Evolutionary conservation across 2,113 vertebrate species (phyloP).

Genomic region (Cephalopholis sonnerati): DNA sequence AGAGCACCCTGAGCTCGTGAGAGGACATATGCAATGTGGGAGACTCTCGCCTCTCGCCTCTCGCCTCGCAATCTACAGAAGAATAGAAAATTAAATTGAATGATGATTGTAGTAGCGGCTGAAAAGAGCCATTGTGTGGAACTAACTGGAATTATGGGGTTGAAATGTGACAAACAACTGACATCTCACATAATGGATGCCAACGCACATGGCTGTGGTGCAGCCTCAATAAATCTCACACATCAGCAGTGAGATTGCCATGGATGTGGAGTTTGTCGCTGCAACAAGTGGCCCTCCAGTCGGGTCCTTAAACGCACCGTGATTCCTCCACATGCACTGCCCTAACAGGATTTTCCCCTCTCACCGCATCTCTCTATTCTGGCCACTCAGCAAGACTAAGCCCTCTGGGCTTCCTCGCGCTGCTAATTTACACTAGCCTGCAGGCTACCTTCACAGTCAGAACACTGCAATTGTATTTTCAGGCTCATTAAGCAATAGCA

Average conservation of each 20-base stretch:
- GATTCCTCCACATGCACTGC: constrained; percentile 72
- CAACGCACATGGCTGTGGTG: constrained; percentile 50
- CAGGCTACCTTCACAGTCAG: constrained; percentile 86
- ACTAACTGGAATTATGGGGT: constrained; percentile 71
- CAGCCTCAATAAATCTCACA: constrained; percentile 64
- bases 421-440: constrained; percentile 86
- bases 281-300: constrained; percentile 75
- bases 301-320: constrained; percentile 60
- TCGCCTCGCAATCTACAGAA: constrained; percentile 63
- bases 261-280: constrained; percentile 3
- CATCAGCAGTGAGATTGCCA: constrained; percentile 36
- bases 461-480: constrained; percentile 88
- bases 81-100: constrained; percentile 81
- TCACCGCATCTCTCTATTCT: constrained; percentile 73
- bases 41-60: constrained; percentile 63
- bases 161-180: constrained; percentile 73
- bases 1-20: constrained; percentile 71
- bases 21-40: constrained; percentile 84
- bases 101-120: constrained; percentile 75
- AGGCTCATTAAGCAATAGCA: constrained; percentile 86
- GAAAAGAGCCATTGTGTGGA: constrained; percentile 74
- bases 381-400: constrained; percentile 83
- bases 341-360: constrained; percentile 77
- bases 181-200: constrained; percentile 60
- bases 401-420: constrained; percentile 83